Conservation (phyloP, 1,140 invertebrate genomes). For the Papilio aristodemus region DNA sequence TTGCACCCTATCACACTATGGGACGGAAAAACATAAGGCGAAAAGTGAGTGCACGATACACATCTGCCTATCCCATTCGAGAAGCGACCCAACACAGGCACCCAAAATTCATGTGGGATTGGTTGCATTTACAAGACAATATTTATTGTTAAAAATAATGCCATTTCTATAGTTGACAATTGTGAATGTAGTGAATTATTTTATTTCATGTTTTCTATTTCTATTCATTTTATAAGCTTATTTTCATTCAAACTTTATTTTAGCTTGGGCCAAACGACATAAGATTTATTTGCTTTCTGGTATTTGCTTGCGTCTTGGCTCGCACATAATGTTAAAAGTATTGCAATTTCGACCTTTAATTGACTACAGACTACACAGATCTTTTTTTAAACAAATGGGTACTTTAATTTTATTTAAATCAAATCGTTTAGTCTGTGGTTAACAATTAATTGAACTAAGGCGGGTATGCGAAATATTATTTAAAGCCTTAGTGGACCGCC, state of each 20-base stretch:
- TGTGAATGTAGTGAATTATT: too few species aligned
- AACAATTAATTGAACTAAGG: not conserved
- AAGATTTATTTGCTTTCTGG: slow-evolving; percentile 54
- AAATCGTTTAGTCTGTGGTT: not conserved
- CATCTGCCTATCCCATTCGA: too few species aligned
- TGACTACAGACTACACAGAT: slow-evolving; percentile 24
- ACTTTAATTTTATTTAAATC: slow-evolving; percentile 1
- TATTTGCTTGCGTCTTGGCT: slow-evolving; percentile 63
- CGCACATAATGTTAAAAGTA: slow-evolving; percentile 55
- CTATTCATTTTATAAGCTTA: not conserved
- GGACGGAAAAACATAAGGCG: too few species aligned
- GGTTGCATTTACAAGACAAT: too few species aligned
- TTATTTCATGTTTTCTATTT: too few species aligned
- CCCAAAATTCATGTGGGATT: too few species aligned
- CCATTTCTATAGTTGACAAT: too few species aligned
- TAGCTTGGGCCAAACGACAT: slow-evolving; percentile 39
- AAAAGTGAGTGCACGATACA: too few species aligned
- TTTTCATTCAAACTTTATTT: not conserved
- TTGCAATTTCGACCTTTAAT: slow-evolving; percentile 53
- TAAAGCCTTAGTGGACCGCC: slow-evolving; percentile 1
- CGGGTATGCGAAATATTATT: not conserved
- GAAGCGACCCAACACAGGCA: too few species aligned
- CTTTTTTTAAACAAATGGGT: slow-evolving; percentile 39
- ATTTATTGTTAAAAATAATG: too few species aligned
- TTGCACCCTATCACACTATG: too few species aligned